These are phyloP conservation scores for Poeciliopsis gracilis DNA, from an alignment of 2,797 vertebrate species.

Conservation along the genomic window DNA sequence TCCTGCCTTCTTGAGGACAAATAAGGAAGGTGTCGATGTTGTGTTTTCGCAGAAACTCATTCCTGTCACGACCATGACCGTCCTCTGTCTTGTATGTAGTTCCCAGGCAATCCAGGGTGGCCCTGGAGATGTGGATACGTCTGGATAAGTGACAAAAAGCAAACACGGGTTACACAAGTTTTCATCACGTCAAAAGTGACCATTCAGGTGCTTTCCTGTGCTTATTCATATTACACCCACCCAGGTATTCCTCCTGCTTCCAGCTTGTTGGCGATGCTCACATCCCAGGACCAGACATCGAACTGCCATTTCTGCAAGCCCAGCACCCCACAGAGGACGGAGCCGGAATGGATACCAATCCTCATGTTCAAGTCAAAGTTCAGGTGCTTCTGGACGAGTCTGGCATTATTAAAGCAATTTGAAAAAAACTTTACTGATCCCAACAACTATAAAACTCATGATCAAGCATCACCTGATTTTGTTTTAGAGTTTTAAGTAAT, in stretches of 20 bases:
- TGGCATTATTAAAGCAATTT: conserved; percentile 53
- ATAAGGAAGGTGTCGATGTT: conserved; percentile 97
- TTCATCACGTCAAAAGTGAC: background rate
- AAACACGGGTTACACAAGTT: background rate
- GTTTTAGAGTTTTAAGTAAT: background rate
- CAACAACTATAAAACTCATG: background rate
- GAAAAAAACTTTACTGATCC: background rate
- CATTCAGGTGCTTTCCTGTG: background rate
- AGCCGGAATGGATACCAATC: conserved; percentile 96
- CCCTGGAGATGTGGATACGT: conserved; percentile 83
- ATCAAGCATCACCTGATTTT: background rate
- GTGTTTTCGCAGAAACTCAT: conserved; percentile 92
- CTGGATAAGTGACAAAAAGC: conserved; percentile 47
- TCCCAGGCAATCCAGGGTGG: conserved; percentile 78
- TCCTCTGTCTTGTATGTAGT: conserved; percentile 85
- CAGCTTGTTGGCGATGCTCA: conserved; percentile 97
- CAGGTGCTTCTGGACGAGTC: conserved; percentile 86
- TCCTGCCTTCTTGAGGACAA: conserved; percentile 85
- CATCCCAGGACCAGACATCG: conserved; percentile 99
- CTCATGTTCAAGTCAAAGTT: conserved; percentile 96
- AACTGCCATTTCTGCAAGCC: conserved; percentile 99
- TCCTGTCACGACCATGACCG: conserved; percentile 91
- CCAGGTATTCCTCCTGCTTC: conserved; percentile 98
- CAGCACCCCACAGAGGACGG: conserved; percentile 94
- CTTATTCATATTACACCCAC: conserved; percentile 77